Percentiles rank a stretch among this genome's conserved stretches.
These are phyloP conservation scores for Solenopsis invicta DNA, from an alignment of 1,140 invertebrate species.

Conservation along the genomic window DNA sequence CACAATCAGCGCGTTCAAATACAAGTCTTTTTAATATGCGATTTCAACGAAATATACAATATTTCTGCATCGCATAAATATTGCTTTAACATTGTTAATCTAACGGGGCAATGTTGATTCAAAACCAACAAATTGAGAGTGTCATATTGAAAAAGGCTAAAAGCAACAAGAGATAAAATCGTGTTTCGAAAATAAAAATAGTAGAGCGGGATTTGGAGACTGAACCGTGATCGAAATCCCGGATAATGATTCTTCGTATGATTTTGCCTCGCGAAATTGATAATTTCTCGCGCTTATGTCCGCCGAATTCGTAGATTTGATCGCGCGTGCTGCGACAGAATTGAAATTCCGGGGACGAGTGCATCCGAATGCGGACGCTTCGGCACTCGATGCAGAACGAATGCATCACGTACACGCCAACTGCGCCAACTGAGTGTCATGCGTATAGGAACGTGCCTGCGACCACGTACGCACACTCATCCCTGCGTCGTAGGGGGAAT, in stretches of 20 bases:
- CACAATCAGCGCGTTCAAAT: background rate
- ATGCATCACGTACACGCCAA: constrained; percentile 44
- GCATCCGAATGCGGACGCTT: constrained; percentile 41
- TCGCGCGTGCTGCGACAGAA: background rate
- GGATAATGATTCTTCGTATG: background rate
- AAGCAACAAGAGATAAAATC: background rate
- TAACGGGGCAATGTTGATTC: background rate
- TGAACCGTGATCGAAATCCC: background rate
- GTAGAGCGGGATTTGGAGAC: background rate
- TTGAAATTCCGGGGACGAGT: constrained; percentile 41
- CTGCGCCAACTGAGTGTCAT: constrained; percentile 20
- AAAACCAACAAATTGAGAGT: constrained; percentile 3
- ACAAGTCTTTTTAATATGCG: background rate
- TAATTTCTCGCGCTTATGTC: constrained; percentile 32
- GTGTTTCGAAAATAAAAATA: background rate
- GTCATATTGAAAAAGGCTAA: background rate
- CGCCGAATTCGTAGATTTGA: constrained; percentile 8
- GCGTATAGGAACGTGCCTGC: constrained; percentile 50
- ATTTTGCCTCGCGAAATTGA: background rate
- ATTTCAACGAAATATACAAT: constrained; percentile 4
- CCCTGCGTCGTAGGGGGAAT: background rate
- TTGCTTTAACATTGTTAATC: background rate
- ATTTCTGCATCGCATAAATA: background rate
- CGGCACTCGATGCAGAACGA: constrained; percentile 20
- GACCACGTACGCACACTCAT: constrained; percentile 15